Evolutionary conservation across 1,140 invertebrate species (phyloP), one percentile per base, ranked within the genome.

Genomic region (Bombus turneri): DNA sequence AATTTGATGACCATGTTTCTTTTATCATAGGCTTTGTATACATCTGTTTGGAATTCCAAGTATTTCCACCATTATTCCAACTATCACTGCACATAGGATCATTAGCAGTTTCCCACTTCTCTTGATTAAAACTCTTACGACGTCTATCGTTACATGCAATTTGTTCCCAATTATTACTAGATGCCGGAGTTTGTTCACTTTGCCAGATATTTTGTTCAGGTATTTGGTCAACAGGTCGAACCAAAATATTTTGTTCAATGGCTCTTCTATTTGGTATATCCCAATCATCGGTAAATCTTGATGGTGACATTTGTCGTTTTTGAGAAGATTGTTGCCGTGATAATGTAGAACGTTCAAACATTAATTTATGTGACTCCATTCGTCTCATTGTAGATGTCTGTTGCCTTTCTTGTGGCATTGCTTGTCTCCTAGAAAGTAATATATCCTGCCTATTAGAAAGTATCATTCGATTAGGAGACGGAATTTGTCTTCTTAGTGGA

Each of bases 231-330:
- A 85, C 64, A 28, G 92, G 81, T 9, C 91, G 90, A 12, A 37
- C 34, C 90, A 89, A 93, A 64, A 81, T 92, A 62, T 77, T 91
- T 53, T 94, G 91, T 72, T 93, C 92, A 12, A 93, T 71, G 2
- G 93, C 92, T 22, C 94, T 92, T 78, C 94, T 89, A 37, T 88
- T 95, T 1, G 94, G 95, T 81, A 95, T 95, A 43, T 95, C 94
- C 95, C 95, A 95, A 1, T 95, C 94, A 74, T 95, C 94, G 12
- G 68, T 81, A 41, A 91, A 93, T 69, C 91, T 88, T 62, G 86
- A 68, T 31, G 92, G 90, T 10, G 91, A 89, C 9, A 37, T 76
- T 37, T 88, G 91, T 3, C 81, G 79, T 15, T 87, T 85, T 18
- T 80, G 76, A 28, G 92, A 89, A 2, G 92, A 92, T 10, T 78